Percentiles rank a stretch among this genome's conserved stretches.
Evolutionary conservation across 2,888 invertebrate species (phyloP).

Genomic region (Heliothis peltigera): DNA sequence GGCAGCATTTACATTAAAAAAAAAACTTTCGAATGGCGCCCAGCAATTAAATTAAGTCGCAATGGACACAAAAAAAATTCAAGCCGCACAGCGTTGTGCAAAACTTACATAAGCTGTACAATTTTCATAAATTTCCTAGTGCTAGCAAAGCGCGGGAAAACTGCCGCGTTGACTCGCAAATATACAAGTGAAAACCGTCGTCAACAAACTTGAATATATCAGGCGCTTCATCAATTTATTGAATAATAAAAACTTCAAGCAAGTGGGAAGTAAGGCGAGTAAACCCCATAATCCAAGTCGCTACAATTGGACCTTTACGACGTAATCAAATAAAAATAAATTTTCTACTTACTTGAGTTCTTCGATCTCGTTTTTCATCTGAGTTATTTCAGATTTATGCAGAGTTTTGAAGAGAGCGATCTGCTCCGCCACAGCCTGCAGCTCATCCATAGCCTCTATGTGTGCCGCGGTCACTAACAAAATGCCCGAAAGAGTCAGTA

Average conservation of each 20-base stretch:
- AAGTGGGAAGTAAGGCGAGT: constrained; percentile 7
- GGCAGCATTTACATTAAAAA: background rate
- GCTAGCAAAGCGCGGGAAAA: constrained; percentile 18
- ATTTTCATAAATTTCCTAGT: background rate
- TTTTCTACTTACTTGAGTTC: constrained; percentile 80
- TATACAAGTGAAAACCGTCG: constrained; percentile 8
- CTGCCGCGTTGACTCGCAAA: background rate
- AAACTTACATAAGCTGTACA: background rate
- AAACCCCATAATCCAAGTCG: constrained; percentile 39
- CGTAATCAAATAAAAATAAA: constrained; percentile 35
- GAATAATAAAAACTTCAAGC: background rate
- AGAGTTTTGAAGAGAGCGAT: constrained; percentile 73
- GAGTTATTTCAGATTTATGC: constrained; percentile 72
- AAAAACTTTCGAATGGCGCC: constrained; percentile 30
- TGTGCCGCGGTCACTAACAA: constrained; percentile 70
- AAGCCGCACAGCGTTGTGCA: constrained; percentile 28
- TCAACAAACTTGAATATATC: constrained; percentile 11
- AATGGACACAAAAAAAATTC: constrained; percentile 10
- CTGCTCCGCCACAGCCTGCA: constrained; percentile 73
- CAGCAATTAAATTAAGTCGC: constrained; percentile 37
- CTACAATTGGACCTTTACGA: constrained; percentile 30
- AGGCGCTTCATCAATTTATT: constrained; percentile 4
- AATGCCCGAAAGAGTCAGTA: constrained; percentile 67
- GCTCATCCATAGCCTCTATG: constrained; percentile 68
- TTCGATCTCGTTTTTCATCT: constrained; percentile 76